Evolutionary conservation across 2,888 invertebrate species (phyloP), one percentile per base, ranked within the genome.

Genomic region (Rhagonycha fulva): DNA sequence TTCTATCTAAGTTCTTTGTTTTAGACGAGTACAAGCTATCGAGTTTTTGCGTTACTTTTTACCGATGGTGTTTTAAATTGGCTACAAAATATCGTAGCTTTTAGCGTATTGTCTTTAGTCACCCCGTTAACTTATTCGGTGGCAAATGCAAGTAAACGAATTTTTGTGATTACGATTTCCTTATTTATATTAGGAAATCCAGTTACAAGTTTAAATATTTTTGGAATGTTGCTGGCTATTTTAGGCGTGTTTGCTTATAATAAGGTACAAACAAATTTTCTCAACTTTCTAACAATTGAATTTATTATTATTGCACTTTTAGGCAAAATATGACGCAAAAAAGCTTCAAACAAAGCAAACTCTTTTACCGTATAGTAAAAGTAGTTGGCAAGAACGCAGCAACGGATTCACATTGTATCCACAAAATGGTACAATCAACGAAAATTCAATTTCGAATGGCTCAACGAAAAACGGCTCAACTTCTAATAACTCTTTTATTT

Each of bases 101-200:
- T 98, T 89, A 96, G 96, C 82, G 94, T 98, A 72, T 90, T 99
- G 81, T 95, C 96, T 72, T 89, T 95, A 80, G 96, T 98, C 61
- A 93, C 97, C n/a, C 97, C 98, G 62, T 90, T 98, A 32, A 96
- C 97, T 0, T 98, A 98, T 88, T 97, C 98, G 0, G 98, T 98
- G 74, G 97, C 97, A 71, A 98, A 96, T 88, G 96, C 97, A 26
- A 96, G 97, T 72, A 98, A 98, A 89, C 91, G 98, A 82, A 96
- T 97, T 81, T 95, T 94, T 82, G 96, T 98, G 74, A 98, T 98
- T 85, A 94, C 92, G 11, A 93, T 95, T 32, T 98, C 98, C 68
- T 90, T 98, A 81, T 88, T 98, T 80, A 90, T 96, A 84, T 89
- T 98, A 82, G 94, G 94, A 72, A 98, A 98, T 90, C 98, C 98